Base-by-base conservation (phyloP, 2,797 vertebrate species). In the Catamblyrhynchus diadema region DNA sequence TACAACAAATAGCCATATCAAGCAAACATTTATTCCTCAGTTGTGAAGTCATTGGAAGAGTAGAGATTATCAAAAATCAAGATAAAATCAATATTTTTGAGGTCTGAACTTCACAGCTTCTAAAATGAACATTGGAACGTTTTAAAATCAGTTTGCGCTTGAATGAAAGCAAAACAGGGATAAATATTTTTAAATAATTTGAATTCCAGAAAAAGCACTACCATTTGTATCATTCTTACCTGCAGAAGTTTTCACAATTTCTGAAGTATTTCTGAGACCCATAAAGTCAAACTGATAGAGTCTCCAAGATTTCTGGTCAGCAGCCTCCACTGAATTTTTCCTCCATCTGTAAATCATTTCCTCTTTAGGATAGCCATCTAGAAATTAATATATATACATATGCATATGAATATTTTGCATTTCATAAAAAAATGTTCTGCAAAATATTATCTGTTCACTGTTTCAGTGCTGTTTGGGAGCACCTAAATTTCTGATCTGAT, bases 231-330 rank as follows among this genome's bases (percentile, higher is more conserved):
- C 3, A 60, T 42, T 94, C 97, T 95, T 97, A 99, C 99, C 99
- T 98, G 99, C 98, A 79, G 98, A 98, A 0, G 99, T 99, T 91
- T 98, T 98, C 94, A 99, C 97, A 42, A 98, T 96, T 92, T 99
- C 98, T 4, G 99, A 98, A 9, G 99, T 99, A 96, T 99, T 99
- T 94, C 99, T 98, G 93, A 99, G 98, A 79, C 99, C 99, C 99
- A 99, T 98, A 95, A 99, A 99, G 88, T 99, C 99, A 97, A 99
- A 99, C 96, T 99, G 99, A 96, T 99, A 99, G 33, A 99, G 99
- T 78, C 99, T 98, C 99, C 99, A 99, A 85, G 98, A 99, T 93
- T 99, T 99, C 96, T 99, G 99, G 96, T 99, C 99, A 8, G 99
- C 98, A 19, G 99, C 98, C 94, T 99, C 98, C 85, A 99, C 99